Base-by-base conservation (phyloP, 2,797 vertebrate genomes). In the Parambassis ranga region DNA sequence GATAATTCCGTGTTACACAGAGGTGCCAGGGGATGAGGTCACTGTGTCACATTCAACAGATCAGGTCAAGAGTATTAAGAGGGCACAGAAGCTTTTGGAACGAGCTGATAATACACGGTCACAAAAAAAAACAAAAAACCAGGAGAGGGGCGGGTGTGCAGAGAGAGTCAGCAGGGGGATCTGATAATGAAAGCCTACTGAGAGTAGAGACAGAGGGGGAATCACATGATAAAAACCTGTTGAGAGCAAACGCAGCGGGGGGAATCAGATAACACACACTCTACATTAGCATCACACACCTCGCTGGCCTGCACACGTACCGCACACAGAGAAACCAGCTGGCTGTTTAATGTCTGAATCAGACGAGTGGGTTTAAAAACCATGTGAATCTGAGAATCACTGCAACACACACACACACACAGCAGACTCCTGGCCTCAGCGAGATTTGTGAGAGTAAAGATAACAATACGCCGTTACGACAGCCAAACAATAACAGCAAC, bases 181-280 rank as follows among this genome's bases (percentile, higher is more conserved):
- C 59, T 42, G 70, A 71, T 82, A 64, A 77, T 77, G 61, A 73
- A 68, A 72, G 65, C 59, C 75, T 8, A 26, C 55, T 28, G 66
- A 59, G 58, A 67, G 51, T 3, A 6, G 1, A 46, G 66, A 63
- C 65, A 71, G 70, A 61, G 18, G 70, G 62, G 60, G 66, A 49
- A 49, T 56, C 38, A 4, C 41, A 43, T 22, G 68, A 59, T 68
- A 60, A 32, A 50, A 55, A 43, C 41, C 65, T 53, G 51, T 47
- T 53, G 65, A 73, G 59, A 41, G 35, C 27, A 24, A 56, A 59
- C 57, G 31, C 75, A 71, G 70, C 49, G 2, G 65, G 80, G 80
- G 35, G 63, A 39, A 65, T 64, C 48, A 53, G 65, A 78, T 67
- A 71, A 62, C 42, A 20, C 28, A 76, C 71, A 48, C 26, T 30